Percentiles rank a stretch among this genome's conserved stretches.
phyloP scores from a whole-genome alignment of 2,113 vertebrate genomes.

The Jaculus jaculus region DNA sequence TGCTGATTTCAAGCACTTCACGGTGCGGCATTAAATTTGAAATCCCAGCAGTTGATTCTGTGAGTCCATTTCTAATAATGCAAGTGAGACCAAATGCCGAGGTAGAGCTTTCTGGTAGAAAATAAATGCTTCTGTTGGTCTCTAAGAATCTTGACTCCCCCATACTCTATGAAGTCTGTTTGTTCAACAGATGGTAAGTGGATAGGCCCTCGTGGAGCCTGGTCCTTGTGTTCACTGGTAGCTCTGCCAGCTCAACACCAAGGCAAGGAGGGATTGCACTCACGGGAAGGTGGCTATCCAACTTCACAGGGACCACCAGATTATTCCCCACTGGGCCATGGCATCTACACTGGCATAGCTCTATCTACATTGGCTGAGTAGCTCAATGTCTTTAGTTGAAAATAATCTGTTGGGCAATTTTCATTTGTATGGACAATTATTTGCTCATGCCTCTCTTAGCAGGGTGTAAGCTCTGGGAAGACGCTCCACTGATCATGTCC shows the following conservation, averaged over 20 bases:
- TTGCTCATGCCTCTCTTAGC: neutral
- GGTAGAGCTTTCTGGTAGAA: neutral
- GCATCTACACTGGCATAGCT: neutral
- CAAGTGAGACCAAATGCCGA: slow-evolving; percentile 34
- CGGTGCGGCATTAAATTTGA: neutral
- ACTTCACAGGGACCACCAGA: no score
- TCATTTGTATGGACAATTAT: neutral
- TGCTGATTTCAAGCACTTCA: neutral
- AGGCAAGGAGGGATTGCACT: neutral
- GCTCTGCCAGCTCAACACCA: neutral
- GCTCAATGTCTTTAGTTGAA: neutral
- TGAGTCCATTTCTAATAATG: neutral
- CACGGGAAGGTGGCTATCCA: neutral
- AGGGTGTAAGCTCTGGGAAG: neutral
- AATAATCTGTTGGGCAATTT: neutral
- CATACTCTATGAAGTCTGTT: neutral
- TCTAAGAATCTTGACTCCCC: neutral
- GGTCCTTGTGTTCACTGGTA: neutral
- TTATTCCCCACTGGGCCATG: no score
- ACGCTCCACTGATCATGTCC: neutral
- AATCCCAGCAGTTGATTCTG: neutral
- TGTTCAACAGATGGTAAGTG: neutral
- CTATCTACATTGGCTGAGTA: neutral
- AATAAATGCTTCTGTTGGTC: neutral
- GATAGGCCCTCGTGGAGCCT: neutral